These are phyloP conservation scores for Gari tellinella DNA, from an alignment of 2,888 invertebrate genomes.

Conservation along the genomic window DNA sequence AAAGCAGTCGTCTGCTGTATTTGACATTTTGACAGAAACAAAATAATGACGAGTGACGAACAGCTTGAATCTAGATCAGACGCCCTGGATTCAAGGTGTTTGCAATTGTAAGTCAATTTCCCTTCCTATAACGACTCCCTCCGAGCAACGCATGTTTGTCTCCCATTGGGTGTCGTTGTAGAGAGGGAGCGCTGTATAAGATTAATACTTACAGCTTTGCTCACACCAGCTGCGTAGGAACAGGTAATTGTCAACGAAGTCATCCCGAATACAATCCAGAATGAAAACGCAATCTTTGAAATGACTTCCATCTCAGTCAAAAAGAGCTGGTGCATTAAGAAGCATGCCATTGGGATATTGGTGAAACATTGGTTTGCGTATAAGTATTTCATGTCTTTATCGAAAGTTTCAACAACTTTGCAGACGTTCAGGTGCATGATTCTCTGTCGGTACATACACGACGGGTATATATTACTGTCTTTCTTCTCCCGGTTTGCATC, in stretches of 20 bases:
- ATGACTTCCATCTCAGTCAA: background rate
- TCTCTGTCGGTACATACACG: slow-evolving; percentile 8
- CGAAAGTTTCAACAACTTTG: slow-evolving; percentile 1
- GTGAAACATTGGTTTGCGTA: slow-evolving; percentile 12
- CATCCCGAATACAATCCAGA: slow-evolving; percentile 3
- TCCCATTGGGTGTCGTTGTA: no score
- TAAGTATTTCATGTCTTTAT: slow-evolving; percentile 10
- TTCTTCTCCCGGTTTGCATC: background rate
- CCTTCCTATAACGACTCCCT: no score
- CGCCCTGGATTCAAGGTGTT: no score
- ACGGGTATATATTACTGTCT: slow-evolving; percentile 6
- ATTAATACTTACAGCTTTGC: slow-evolving; percentile 9
- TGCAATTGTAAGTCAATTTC: no score
- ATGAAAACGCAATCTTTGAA: background rate
- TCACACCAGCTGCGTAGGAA: slow-evolving; percentile 3
- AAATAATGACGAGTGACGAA: no score
- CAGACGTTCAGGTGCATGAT: slow-evolving; percentile 13
- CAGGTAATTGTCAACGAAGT: slow-evolving; percentile 3
- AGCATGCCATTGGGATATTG: slow-evolving; percentile 15
- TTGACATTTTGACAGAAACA: no score
- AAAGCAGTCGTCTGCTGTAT: no score
- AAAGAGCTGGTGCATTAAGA: slow-evolving; percentile 7
- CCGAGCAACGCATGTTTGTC: no score
- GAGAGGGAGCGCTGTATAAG: no score
- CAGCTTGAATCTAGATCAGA: no score